phyloP scores from a whole-genome alignment of 2,888 invertebrate genomes.

The Drosophila colorata region DNA sequence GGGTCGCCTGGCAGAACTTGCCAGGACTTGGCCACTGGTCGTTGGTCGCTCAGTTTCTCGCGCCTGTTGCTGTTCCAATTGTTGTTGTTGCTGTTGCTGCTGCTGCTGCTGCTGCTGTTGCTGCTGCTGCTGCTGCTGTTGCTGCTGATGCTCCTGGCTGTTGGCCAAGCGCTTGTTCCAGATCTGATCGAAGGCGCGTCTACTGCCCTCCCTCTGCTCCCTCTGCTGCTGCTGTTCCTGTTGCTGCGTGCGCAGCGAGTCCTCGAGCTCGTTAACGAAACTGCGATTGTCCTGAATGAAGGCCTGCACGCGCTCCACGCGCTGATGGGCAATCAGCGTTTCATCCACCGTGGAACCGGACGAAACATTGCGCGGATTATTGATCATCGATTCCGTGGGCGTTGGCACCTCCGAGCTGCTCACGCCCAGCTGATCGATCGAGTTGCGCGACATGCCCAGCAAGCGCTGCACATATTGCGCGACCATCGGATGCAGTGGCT shows the following conservation, averaged over 20 bases:
- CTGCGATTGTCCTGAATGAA: slow-evolving; percentile 83
- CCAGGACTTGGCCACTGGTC: not conserved
- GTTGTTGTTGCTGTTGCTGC: not conserved
- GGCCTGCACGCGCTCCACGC: slow-evolving; percentile 74
- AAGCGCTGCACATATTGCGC: slow-evolving; percentile 86
- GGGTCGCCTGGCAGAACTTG: not conserved
- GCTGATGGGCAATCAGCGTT: slow-evolving; percentile 39
- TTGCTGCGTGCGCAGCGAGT: slow-evolving; percentile 65
- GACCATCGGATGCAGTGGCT: slow-evolving; percentile 82
- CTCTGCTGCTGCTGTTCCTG: slow-evolving; percentile 22
- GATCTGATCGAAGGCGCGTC: slow-evolving; percentile 66
- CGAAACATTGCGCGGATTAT: slow-evolving; percentile 83
- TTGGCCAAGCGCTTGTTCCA: slow-evolving; percentile 71
- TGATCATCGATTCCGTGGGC: slow-evolving; percentile 86
- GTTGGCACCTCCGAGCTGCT: slow-evolving; percentile 86
- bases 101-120: not conserved
- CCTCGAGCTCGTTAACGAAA: slow-evolving; percentile 82
- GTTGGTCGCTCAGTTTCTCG: slow-evolving; percentile 10
- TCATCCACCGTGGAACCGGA: slow-evolving; percentile 33
- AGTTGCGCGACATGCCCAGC: slow-evolving; percentile 86
- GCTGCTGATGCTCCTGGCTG: not conserved
- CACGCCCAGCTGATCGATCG: slow-evolving; percentile 86
- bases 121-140: not conserved
- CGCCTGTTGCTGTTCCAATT: not conserved
- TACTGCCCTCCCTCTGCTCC: slow-evolving; percentile 53